A percentile compares a stretch with the other conserved stretches of the same genome.
Evolutionary conservation across 2,113 vertebrate genomes (phyloP).

Genomic region (Apteryx mantelli): DNA sequence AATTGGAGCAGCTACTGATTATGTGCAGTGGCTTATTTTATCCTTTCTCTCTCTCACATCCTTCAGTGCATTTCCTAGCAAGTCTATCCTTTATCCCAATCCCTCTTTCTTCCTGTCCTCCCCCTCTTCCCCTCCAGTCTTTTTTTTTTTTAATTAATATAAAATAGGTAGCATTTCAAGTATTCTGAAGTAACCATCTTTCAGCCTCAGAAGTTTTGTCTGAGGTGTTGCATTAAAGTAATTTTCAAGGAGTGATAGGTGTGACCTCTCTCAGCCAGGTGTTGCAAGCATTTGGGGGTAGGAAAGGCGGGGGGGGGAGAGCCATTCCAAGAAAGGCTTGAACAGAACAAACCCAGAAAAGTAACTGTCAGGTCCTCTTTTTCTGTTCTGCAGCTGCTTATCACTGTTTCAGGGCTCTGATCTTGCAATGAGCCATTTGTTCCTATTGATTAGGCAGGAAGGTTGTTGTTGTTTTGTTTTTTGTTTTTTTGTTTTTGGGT

Average conservation of each 20-base stretch:
- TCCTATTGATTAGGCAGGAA: neutral
- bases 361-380: neutral
- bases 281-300: neutral
- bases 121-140: neutral
- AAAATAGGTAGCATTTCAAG: conserved; percentile 5
- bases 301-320: neutral
- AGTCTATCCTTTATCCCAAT: neutral
- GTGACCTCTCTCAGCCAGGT: neutral
- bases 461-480: too few species aligned
- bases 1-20: neutral
- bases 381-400: neutral
- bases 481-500: too few species aligned
- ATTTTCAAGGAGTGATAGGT: neutral
- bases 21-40: neutral
- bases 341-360: neutral
- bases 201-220: neutral
- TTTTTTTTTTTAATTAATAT: neutral
- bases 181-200: neutral
- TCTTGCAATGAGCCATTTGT: neutral
- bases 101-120: neutral
- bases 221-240: neutral
- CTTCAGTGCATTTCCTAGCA: neutral
- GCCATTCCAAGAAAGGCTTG: neutral
- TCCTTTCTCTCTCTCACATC: neutral
- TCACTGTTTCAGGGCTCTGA: neutral